Conservation (phyloP, 2,888 invertebrate genomes). For the Cheilosia grossa region DNA sequence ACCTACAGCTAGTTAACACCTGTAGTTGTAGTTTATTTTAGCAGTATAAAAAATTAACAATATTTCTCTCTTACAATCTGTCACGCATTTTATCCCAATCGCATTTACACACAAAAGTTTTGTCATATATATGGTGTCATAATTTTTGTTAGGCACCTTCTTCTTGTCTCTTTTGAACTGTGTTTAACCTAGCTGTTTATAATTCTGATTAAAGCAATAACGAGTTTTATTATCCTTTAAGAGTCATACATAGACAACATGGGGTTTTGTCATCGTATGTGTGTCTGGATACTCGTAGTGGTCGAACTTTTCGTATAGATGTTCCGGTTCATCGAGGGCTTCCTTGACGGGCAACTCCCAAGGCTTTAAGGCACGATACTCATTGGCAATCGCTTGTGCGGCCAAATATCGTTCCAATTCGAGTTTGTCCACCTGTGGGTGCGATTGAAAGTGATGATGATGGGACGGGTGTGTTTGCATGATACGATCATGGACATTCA, state of each 20-base stretch:
- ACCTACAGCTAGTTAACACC: conserved; percentile 73
- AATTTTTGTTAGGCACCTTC: not conserved
- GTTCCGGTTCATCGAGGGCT: conserved; percentile 82
- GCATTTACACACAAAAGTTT: conserved; percentile 39
- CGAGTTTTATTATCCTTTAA: conserved; percentile 78
- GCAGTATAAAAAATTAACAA: conserved; percentile 74
- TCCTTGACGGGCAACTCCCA: conserved; percentile 83
- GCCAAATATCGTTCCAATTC: conserved; percentile 83
- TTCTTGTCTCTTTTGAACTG: conserved; percentile 49
- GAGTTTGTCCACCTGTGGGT: conserved; percentile 81
- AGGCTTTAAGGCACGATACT: conserved; percentile 82
- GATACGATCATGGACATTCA: conserved; percentile 83
- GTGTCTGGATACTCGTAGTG: conserved; percentile 83
- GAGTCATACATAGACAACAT: conserved; percentile 85
- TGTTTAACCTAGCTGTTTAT: conserved; percentile 76
- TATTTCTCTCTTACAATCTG: conserved; percentile 31
- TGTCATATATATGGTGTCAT: conserved; percentile 30
- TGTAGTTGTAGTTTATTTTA: conserved; percentile 68
- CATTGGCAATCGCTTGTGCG: conserved; percentile 83
- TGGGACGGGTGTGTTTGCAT: conserved; percentile 81
- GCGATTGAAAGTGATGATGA: conserved; percentile 79
- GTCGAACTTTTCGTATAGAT: conserved; percentile 83
- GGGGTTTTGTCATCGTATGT: conserved; percentile 84
- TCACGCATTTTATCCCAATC: conserved; percentile 1
- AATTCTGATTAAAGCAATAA: conserved; percentile 75